These are phyloP conservation scores for Synanthedon andrenaeformis DNA, from an alignment of 2,888 invertebrate species.

Conservation along the genomic window DNA sequence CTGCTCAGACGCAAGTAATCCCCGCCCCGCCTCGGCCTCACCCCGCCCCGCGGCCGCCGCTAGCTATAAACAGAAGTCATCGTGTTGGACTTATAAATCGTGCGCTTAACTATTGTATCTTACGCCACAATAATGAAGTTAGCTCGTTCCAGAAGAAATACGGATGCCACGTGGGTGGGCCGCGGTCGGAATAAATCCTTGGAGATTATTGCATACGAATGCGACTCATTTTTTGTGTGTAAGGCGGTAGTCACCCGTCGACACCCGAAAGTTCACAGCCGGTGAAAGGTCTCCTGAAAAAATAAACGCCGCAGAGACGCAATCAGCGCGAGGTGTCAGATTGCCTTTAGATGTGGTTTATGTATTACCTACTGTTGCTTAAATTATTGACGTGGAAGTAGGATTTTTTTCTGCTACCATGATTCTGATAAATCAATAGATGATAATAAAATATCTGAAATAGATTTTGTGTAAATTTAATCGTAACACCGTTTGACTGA, in stretches of 20 bases:
- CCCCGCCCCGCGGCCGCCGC: slow-evolving; percentile 49
- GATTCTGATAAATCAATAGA: too few relatives aligned
- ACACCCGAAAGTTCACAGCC: slow-evolving; percentile 37
- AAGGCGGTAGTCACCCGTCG: slow-evolving; percentile 39
- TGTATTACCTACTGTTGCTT: neutral
- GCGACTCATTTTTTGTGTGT: slow-evolving; percentile 54
- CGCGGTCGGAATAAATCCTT: slow-evolving; percentile 51
- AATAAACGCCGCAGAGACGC: slow-evolving; percentile 30
- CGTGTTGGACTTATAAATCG: slow-evolving; percentile 70
- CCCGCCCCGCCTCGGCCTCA: slow-evolving; percentile 53
- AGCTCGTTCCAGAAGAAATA: slow-evolving; percentile 68
- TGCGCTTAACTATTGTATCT: slow-evolving; percentile 70
- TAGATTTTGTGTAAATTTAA: too few relatives aligned
- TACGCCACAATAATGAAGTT: slow-evolving; percentile 70
- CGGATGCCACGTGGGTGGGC: slow-evolving; percentile 65
- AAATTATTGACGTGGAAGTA: too few relatives aligned
- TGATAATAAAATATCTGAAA: too few relatives aligned
- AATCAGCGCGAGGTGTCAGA: slow-evolving; percentile 22
- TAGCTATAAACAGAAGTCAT: slow-evolving; percentile 70
- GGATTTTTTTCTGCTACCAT: too few relatives aligned
- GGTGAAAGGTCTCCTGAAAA: slow-evolving; percentile 56
- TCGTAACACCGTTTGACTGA: too few relatives aligned
- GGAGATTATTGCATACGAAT: slow-evolving; percentile 59
- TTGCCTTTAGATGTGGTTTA: slow-evolving; percentile 11
- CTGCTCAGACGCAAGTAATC: slow-evolving; percentile 63